These are phyloP conservation scores for Podocnemis expansa DNA, from an alignment of 2,113 vertebrate genomes.

Conservation along the genomic window DNA sequence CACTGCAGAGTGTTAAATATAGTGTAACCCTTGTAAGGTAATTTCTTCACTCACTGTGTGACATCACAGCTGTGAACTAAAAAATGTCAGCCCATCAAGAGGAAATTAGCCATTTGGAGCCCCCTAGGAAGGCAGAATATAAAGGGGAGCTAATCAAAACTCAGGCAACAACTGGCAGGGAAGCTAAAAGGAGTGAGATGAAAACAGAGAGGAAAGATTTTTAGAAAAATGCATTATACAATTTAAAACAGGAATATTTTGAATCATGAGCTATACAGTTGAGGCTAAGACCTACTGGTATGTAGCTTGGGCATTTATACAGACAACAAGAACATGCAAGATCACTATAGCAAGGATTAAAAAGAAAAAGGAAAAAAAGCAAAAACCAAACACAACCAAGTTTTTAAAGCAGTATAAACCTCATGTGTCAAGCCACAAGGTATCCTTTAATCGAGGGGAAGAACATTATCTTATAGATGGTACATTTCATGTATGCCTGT, in stretches of 20 bases:
- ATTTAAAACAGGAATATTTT: neutral
- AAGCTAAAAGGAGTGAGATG: neutral
- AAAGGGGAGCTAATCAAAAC: conserved; percentile 32
- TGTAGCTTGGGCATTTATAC: neutral
- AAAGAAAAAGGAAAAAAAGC: neutral
- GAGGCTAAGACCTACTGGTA: too few relatives aligned
- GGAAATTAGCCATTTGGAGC: neutral
- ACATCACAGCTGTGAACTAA: conserved; percentile 28
- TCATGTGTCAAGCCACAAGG: neutral
- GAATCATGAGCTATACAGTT: neutral
- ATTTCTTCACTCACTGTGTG: neutral
- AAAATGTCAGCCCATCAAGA: conserved; percentile 13
- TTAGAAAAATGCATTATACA: neutral
- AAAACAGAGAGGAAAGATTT: neutral
- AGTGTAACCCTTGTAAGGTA: neutral
- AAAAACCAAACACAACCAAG: neutral
- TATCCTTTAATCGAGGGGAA: neutral
- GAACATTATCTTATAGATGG: neutral
- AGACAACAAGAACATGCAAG: neutral
- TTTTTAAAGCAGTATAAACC: neutral
- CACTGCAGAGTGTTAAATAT: neutral
- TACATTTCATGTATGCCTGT: neutral
- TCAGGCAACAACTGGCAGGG: neutral
- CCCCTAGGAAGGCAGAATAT: neutral
- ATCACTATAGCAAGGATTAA: neutral